Evolutionary conservation across 2,797 vertebrate genomes (phyloP).

Genomic region (Meriones psammophilus): DNA sequence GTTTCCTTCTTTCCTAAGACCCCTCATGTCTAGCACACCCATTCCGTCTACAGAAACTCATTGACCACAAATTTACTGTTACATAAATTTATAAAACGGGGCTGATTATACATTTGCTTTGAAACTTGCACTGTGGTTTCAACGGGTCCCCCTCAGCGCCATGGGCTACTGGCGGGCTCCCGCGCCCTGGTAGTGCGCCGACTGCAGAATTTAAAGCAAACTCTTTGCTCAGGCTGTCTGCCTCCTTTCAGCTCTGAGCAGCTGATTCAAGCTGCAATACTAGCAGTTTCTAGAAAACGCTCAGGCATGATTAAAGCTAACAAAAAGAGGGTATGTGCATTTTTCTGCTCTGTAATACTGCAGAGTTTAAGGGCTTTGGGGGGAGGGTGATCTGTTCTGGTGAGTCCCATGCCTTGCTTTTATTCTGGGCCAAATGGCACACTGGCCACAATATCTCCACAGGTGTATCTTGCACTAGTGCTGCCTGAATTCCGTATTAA

Average conservation of each 20-base stretch:
- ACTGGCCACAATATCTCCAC: not conserved
- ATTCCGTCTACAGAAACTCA: constrained; percentile 45
- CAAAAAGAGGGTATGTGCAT: not conserved
- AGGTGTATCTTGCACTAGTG: not conserved
- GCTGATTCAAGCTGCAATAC: not conserved
- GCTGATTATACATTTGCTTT: not conserved
- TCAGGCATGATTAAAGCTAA: constrained; percentile 32
- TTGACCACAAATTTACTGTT: not conserved
- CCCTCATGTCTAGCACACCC: constrained; percentile 4
- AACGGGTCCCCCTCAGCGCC: not conserved
- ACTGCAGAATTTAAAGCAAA: not conserved
- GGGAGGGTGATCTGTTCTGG: not conserved
- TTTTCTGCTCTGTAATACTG: not conserved
- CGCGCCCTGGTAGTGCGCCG: not conserved
- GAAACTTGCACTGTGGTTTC: not conserved
- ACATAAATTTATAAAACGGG: not conserved
- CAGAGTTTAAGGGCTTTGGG: constrained; percentile 12
- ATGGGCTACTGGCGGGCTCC: not conserved
- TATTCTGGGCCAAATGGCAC: not conserved
- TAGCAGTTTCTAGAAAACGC: constrained; percentile 64
- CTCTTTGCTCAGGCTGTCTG: not conserved
- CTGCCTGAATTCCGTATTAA: not conserved
- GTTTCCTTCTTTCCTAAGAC: constrained; percentile 30
- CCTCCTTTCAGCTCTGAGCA: not conserved
- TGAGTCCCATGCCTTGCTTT: not conserved